Evolutionary conservation across 2,888 invertebrate genomes (phyloP).

Genomic region (Drosophila parthenogenetica): DNA sequence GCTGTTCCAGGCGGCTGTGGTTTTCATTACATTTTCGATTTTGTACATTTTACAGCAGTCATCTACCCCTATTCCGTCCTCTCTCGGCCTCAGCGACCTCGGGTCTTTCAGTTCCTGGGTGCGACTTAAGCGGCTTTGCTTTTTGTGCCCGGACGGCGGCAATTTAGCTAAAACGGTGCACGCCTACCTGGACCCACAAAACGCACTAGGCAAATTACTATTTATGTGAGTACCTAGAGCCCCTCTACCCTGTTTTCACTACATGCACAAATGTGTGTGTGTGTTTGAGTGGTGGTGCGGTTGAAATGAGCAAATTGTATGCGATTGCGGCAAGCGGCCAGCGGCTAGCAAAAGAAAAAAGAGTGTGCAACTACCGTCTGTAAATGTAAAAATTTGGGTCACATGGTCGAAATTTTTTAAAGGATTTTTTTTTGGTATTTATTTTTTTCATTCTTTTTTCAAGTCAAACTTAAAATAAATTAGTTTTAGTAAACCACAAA

Average conservation of each 20-base stretch:
- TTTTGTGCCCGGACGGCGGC: constrained; percentile 69
- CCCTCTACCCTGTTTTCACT: constrained; percentile 5
- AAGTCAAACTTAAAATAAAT: constrained; percentile 74
- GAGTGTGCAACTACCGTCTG: constrained; percentile 39
- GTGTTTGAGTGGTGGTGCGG: constrained; percentile 47
- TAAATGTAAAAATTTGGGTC: constrained; percentile 68
- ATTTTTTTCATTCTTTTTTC: constrained; percentile 26
- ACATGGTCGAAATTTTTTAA: constrained; percentile 59
- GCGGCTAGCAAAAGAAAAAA: constrained; percentile 17
- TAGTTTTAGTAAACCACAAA: constrained; percentile 75
- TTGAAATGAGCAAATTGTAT: constrained; percentile 80
- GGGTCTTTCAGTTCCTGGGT: constrained; percentile 34
- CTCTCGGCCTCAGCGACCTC: not conserved
- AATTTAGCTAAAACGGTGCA: constrained; percentile 78
- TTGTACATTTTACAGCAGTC: constrained; percentile 66
- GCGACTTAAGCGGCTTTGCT: constrained; percentile 77
- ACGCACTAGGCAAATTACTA: constrained; percentile 79
- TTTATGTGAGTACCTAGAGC: constrained; percentile 67
- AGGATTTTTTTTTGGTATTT: constrained; percentile 13
- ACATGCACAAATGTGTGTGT: constrained; percentile 36
- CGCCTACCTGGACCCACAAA: constrained; percentile 75
- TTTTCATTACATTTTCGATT: constrained; percentile 77
- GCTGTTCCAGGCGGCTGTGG: constrained; percentile 68
- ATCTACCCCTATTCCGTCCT: not conserved
- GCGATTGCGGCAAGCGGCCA: constrained; percentile 68